Conservation (phyloP, 2,113 vertebrate genomes). For the Gallinago jamesoni region DNA sequence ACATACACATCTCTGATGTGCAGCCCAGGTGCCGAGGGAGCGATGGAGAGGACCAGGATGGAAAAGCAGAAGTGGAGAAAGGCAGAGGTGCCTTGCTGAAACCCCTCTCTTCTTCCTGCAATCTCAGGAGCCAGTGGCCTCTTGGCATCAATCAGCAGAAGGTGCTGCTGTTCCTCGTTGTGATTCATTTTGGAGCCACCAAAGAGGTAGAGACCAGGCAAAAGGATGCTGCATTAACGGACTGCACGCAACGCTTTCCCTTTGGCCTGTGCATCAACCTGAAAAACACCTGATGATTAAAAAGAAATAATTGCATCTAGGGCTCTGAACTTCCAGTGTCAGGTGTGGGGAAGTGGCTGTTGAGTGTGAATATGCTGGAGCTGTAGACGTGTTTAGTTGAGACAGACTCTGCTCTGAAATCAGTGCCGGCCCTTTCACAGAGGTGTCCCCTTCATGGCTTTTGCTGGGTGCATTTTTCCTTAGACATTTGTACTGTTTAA, state of each 20-base stretch:
- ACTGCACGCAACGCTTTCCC: background rate
- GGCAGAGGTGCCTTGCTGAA: fast-evolving
- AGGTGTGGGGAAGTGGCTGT: background rate
- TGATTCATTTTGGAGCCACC: background rate
- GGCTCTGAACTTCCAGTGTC: background rate
- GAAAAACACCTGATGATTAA: background rate
- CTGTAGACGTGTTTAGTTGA: background rate
- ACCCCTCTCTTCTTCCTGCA: fast-evolving
- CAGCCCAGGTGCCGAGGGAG: background rate
- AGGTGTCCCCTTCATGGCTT: background rate
- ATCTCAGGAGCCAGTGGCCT: fast-evolving
- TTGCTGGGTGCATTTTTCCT: background rate
- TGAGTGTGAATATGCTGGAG: background rate
- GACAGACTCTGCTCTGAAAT: background rate
- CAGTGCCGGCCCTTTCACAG: background rate
- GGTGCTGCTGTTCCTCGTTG: fast-evolving
- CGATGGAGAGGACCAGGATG: background rate
- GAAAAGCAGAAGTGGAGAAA: background rate
- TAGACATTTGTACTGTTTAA: background rate
- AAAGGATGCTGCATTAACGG: background rate
- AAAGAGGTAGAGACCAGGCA: fast-evolving
- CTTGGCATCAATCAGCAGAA: background rate
- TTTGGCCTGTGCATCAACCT: background rate
- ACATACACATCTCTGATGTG: fast-evolving
- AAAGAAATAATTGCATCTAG: background rate